Base-by-base conservation (phyloP, 2,888 invertebrate species). In the Synergus laeviventris region DNA sequence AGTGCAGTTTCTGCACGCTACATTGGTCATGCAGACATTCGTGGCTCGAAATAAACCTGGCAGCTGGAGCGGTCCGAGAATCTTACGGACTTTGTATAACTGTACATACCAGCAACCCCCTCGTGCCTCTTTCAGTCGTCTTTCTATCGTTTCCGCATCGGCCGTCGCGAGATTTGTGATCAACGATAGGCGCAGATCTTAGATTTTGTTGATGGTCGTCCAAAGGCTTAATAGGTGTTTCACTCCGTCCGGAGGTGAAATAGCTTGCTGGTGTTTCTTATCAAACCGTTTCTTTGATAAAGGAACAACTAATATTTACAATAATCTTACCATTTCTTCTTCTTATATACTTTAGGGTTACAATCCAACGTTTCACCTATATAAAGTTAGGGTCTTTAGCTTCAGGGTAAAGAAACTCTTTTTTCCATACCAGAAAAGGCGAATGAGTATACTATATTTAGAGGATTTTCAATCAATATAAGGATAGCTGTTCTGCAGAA, bases 41-140 rank as follows among this genome's bases (percentile, higher is more conserved):
- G 77, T 75, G 73, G 74, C 77, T 73, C 74, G 74, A 79, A 79
- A 79, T 79, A 79, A 79, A 79, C 77, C 75, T 74, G 74, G 66
- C 77, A 79, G 77, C 79, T 79, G 79, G 79, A 79, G 54, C 42
- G 38, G 73, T 77, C 70, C 70, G 62, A 77, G 45, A 45, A 70
- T 74, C 39, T 64, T 49, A 49, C 38, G 31, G 11, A 49, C 11
- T 49, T 49, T 70, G 49, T 70, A 70, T 70, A 16, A 70, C 49
- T 70, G n/a, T 70, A 70, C 9, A 49, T 70, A 45, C 31, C n/a
- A 49, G 66, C 31, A 70, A 70, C n/a, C 49, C 49, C 49, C 66
- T 49, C 45, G 45, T 49, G 31, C 16, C 66, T 49, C 66, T 70
- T 70, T 31, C n/a, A 70, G 24, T 66, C 66, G 18, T 56, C 24